Percentiles rank a stretch among this genome's conserved stretches.
Evolutionary conservation across 2,113 vertebrate genomes (phyloP).

Genomic region (Dascyllus trimaculatus): DNA sequence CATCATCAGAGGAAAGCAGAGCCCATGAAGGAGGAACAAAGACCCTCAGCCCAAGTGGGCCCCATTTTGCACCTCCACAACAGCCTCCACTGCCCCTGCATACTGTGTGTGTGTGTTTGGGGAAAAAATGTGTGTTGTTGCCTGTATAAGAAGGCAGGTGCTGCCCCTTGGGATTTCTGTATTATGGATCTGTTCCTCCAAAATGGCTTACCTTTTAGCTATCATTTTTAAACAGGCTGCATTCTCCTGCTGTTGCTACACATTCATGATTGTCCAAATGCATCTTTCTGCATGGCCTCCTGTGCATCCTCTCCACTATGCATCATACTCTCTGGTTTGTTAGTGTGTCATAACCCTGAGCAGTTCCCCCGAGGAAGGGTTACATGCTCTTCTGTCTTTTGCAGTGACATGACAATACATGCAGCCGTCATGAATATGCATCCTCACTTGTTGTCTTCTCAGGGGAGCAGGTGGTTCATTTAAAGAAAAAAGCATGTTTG

Average conservation of each 20-base stretch:
- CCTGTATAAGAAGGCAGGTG: conserved; percentile 73
- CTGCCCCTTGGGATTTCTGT: conserved; percentile 63
- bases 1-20: conserved; percentile 82
- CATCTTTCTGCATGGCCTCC: conserved; percentile 40
- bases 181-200: conserved; percentile 40
- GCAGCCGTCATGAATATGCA: conserved; percentile 59
- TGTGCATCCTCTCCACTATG: not conserved
- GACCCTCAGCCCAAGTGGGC: conserved; percentile 69
- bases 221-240: conserved; percentile 53
- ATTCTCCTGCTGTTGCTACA: conserved; percentile 37
- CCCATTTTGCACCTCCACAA: conserved; percentile 72
- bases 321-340: conserved; percentile 24
- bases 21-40: conserved; percentile 81
- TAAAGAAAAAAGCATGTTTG: conserved; percentile 56
- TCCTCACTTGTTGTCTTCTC: conserved; percentile 38
- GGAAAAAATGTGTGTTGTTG: conserved; percentile 43
- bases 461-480: conserved; percentile 14
- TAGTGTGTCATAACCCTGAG: conserved; percentile 4
- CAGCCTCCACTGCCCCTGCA: conserved; percentile 59
- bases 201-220: conserved; percentile 53
- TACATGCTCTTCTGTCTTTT: conserved; percentile 18
- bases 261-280: conserved; percentile 36
- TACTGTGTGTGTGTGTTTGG: conserved; percentile 36
- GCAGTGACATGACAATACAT: conserved; percentile 58
- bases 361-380: not conserved